phyloP scores from a whole-genome alignment of 2,797 vertebrate genomes.

The Sebastolobus altivelis region DNA sequence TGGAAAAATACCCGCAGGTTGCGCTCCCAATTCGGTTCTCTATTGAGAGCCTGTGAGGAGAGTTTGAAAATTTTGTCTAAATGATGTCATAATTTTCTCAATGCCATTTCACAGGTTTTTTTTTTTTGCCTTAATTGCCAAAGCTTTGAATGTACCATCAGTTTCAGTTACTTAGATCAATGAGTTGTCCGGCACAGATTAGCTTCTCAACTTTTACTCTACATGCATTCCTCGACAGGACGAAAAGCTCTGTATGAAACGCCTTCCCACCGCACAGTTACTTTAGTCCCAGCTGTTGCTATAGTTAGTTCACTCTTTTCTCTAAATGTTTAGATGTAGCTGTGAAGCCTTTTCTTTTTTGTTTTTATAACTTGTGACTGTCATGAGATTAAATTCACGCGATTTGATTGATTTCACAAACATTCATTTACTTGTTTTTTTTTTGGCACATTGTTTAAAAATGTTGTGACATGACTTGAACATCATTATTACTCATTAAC shows the following conservation, averaged over 20 bases:
- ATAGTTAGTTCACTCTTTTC: slow-evolving; percentile 32
- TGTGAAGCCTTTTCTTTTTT: slow-evolving; percentile 51
- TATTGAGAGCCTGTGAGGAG: not conserved
- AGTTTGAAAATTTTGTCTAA: slow-evolving; percentile 10
- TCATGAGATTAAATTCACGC: slow-evolving; percentile 44
- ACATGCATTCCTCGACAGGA: slow-evolving; percentile 38
- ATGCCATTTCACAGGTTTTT: slow-evolving; percentile 22
- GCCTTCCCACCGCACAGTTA: slow-evolving; percentile 14
- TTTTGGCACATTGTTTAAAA: slow-evolving; percentile 45
- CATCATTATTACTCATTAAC: slow-evolving; percentile 34
- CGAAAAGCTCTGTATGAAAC: not conserved
- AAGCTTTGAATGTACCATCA: slow-evolving; percentile 76
- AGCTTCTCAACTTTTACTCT: slow-evolving; percentile 2
- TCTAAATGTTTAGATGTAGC: slow-evolving; percentile 51
- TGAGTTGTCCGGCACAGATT: not conserved
- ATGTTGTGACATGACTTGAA: slow-evolving; percentile 30
- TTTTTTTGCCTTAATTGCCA: slow-evolving; percentile 72
- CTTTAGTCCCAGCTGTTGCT: slow-evolving; percentile 24
- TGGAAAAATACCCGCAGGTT: not conserved
- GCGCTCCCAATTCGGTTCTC: not conserved
- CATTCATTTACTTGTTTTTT: slow-evolving; percentile 25
- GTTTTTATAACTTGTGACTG: slow-evolving; percentile 17
- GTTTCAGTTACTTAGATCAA: not conserved
- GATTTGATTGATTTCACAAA: slow-evolving; percentile 51
- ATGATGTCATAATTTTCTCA: slow-evolving; percentile 26